A percentile compares a stretch with the other conserved stretches of the same genome.
Conservation (phyloP, 2,113 vertebrate genomes). For the Ia io region DNA sequence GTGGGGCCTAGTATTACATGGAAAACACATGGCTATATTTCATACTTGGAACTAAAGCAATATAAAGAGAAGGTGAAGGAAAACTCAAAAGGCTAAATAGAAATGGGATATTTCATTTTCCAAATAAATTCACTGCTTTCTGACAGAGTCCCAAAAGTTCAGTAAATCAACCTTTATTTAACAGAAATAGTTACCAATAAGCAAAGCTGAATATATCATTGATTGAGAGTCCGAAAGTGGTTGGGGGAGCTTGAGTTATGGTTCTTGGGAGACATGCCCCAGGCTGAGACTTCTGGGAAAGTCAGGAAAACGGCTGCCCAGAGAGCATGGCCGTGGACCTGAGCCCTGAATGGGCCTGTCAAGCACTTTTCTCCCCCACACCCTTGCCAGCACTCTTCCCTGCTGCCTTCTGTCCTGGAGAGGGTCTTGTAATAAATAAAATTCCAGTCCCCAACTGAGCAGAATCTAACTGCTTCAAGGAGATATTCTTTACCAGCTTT, state of each 20-base stretch:
- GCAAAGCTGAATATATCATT: background rate
- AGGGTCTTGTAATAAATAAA: background rate
- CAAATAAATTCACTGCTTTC: background rate
- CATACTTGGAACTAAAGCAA: slow-evolving; percentile 31
- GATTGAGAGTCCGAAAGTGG: background rate
- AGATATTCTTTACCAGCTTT: background rate
- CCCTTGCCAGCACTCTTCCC: background rate
- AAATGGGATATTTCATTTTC: slow-evolving; percentile 14
- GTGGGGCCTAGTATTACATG: slow-evolving; percentile 22
- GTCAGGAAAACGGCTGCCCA: background rate
- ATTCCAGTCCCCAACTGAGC: background rate
- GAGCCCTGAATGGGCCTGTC: background rate
- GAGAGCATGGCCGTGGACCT: background rate
- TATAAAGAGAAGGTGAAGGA: background rate
- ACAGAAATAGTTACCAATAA: background rate
- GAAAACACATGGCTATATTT: slow-evolving; percentile 49
- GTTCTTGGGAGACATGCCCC: no score
- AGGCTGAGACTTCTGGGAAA: background rate
- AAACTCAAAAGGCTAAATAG: background rate
- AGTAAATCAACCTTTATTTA: background rate
- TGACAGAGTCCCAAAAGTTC: background rate
- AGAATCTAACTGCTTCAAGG: background rate
- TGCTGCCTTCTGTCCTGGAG: background rate
- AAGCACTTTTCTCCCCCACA: background rate
- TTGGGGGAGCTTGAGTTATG: background rate